phyloP scores from a whole-genome alignment of 2,113 vertebrate genomes.

The Thamnaconus septentrionalis region DNA sequence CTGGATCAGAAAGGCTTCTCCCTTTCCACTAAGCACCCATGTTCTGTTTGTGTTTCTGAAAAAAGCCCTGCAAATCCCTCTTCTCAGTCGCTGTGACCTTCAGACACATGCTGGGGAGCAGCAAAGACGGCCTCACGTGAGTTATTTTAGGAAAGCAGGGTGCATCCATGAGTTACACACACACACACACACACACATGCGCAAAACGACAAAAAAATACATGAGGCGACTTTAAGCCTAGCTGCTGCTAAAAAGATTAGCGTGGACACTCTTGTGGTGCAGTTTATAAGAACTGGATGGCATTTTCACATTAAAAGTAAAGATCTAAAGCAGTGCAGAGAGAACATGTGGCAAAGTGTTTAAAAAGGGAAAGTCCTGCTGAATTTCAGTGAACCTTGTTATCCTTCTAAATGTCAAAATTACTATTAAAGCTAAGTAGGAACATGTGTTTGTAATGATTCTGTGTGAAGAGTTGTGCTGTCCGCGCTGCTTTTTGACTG shows the following conservation, averaged over 20 bases:
- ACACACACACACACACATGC: background rate
- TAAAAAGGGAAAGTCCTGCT: too few species aligned
- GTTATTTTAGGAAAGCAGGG: slow-evolving; percentile 54
- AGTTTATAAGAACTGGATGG: too few species aligned
- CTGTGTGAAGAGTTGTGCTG: too few species aligned
- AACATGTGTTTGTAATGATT: too few species aligned
- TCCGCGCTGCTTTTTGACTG: background rate
- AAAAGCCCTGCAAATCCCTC: slow-evolving; percentile 66
- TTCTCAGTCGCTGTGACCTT: slow-evolving; percentile 65
- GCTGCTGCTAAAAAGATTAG: too few species aligned
- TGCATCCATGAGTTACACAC: slow-evolving; percentile 11
- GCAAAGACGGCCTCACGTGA: slow-evolving; percentile 60
- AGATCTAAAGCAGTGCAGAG: too few species aligned
- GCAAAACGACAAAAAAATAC: slow-evolving; percentile 8
- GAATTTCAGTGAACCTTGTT: too few species aligned
- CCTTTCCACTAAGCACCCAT: slow-evolving; percentile 49
- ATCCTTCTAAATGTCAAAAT: too few species aligned
- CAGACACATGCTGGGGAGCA: slow-evolving; percentile 50
- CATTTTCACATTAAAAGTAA: too few species aligned
- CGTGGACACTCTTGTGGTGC: background rate
- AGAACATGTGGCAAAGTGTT: too few species aligned
- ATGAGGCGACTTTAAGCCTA: slow-evolving; percentile 1
- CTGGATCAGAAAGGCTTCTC: slow-evolving; percentile 8
- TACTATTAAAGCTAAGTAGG: too few species aligned
- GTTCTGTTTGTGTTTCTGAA: slow-evolving; percentile 62